Evolutionary conservation across 2,888 invertebrate species (phyloP).

Genomic region (Cordilura impudica): DNA sequence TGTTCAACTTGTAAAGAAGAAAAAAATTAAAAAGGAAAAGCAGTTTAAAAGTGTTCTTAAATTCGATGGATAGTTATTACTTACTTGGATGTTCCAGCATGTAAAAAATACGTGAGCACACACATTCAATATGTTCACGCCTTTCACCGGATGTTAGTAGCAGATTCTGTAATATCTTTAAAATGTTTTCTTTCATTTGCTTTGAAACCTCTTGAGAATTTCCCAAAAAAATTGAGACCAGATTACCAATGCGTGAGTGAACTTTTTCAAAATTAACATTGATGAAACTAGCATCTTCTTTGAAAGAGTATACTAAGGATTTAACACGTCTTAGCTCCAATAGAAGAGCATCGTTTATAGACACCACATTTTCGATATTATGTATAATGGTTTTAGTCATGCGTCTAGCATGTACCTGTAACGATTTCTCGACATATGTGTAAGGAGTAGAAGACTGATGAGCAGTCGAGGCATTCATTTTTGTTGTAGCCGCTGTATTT

Average conservation of each 20-base stretch:
- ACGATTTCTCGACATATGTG: slow-evolving; percentile 81
- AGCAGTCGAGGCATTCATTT: slow-evolving; percentile 57
- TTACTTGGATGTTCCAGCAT: slow-evolving; percentile 70
- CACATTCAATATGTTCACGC: slow-evolving; percentile 78
- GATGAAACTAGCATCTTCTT: slow-evolving; percentile 83
- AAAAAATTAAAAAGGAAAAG: neutral
- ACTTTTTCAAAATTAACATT: slow-evolving; percentile 83
- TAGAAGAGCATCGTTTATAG: slow-evolving; percentile 81
- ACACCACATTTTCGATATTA: slow-evolving; percentile 80
- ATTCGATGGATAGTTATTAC: slow-evolving; percentile 5
- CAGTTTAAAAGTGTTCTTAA: neutral
- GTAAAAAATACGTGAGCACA: slow-evolving; percentile 76
- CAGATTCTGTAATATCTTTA: slow-evolving; percentile 68
- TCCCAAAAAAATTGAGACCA: slow-evolving; percentile 81
- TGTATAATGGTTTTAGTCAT: slow-evolving; percentile 82
- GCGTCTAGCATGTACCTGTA: slow-evolving; percentile 84
- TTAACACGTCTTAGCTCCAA: slow-evolving; percentile 84
- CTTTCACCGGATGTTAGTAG: slow-evolving; percentile 71
- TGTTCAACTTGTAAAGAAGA: slow-evolving; percentile 57
- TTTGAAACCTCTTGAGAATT: slow-evolving; percentile 71
- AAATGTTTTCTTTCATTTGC: slow-evolving; percentile 68
- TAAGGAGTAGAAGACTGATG: slow-evolving; percentile 76
- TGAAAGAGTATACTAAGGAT: slow-evolving; percentile 83
- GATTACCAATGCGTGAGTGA: slow-evolving; percentile 83
- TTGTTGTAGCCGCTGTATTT: slow-evolving; percentile 25